Percentiles rank a stretch among this genome's conserved stretches.
Evolutionary conservation across 2,113 vertebrate species (phyloP).

Genomic region (Telmatochromis brachygnathus): DNA sequence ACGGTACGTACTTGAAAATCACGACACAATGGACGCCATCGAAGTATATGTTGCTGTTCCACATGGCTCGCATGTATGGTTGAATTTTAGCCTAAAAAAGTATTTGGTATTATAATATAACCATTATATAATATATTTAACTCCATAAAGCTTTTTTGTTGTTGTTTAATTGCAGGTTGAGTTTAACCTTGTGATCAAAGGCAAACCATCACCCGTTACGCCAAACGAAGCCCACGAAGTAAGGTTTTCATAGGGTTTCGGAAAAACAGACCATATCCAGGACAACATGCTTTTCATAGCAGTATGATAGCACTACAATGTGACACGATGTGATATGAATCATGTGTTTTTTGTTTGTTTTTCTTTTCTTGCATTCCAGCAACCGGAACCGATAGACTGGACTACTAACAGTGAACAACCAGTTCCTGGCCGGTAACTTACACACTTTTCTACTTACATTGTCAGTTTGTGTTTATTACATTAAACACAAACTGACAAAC

Average conservation of each 20-base stretch:
- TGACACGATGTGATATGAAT: fast-evolving
- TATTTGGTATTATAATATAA: not conserved
- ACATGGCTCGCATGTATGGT: fast-evolving
- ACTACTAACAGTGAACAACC: fast-evolving
- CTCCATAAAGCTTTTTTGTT: not conserved
- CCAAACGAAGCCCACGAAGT: not conserved
- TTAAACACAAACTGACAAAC: too few relatives aligned
- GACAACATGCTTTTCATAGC: not conserved
- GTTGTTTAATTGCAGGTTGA: not conserved
- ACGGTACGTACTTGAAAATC: fast-evolving
- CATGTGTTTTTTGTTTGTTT: not conserved
- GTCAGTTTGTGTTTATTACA: not conserved
- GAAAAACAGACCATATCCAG: too few relatives aligned
- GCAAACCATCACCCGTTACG: not conserved
- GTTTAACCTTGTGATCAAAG: fast-evolving
- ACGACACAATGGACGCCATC: too few relatives aligned
- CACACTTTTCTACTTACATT: not conserved
- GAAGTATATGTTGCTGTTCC: fast-evolving
- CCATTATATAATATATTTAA: not conserved
- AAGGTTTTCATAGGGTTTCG: not conserved
- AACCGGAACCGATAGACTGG: fast-evolving
- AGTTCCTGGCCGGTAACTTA: not conserved
- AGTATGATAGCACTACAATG: not conserved
- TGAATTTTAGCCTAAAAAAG: not conserved
- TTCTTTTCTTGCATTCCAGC: not conserved